Conservation (phyloP, 2,113 vertebrate genomes). For the Falco punctatus region DNA sequence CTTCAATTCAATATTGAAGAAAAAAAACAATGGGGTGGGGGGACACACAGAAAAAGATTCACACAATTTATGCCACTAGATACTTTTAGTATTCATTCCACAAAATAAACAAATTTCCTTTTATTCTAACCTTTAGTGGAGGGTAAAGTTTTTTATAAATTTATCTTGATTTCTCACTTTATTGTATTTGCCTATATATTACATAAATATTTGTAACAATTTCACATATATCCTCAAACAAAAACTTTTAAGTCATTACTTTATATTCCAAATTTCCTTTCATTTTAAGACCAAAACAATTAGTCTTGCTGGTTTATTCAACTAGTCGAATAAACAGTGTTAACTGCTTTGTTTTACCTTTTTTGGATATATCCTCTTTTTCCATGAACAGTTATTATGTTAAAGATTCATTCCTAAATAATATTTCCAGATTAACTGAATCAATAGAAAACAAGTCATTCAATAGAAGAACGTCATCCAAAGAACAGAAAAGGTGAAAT, state of each 20-base stretch:
- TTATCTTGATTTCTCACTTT: not conserved
- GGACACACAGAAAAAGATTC: not conserved
- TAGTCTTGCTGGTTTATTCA: not conserved
- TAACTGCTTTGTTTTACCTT: not conserved
- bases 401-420: not conserved
- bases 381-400: not conserved
- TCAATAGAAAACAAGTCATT: not conserved
- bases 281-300: not conserved
- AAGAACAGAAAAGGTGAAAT: not conserved
- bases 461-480: fast-evolving
- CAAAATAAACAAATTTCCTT: not conserved
- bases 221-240: not conserved
- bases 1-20: not conserved
- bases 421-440: not conserved
- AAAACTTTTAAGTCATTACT: not conserved
- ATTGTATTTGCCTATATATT: not conserved
- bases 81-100: not conserved
- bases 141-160: not conserved
- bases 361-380: not conserved
- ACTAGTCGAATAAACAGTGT: not conserved
- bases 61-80: not conserved
- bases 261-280: not conserved
- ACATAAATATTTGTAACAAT: not conserved
- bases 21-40: not conserved
- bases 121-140: not conserved